Evolutionary conservation across 2,113 vertebrate genomes (phyloP).

Genomic region (Glaucomys volans): DNA sequence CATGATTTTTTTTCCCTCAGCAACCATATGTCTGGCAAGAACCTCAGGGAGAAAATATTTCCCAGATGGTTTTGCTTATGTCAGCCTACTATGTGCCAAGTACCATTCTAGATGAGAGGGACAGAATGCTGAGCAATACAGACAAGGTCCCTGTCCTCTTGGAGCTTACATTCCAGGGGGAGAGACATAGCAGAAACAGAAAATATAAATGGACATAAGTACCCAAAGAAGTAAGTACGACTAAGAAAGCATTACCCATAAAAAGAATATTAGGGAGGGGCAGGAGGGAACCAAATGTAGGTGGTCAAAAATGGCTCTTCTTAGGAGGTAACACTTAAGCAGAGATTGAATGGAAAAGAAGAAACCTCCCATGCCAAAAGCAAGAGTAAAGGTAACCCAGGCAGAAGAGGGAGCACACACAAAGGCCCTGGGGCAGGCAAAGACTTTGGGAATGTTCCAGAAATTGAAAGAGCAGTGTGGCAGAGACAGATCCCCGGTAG

Average conservation of each 20-base stretch:
- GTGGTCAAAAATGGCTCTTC: background rate
- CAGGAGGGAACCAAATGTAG: background rate
- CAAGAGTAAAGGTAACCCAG: slow-evolving; percentile 14
- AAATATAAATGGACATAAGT: slow-evolving; percentile 38
- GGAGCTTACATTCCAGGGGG: slow-evolving; percentile 48
- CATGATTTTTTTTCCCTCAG: slow-evolving; percentile 68
- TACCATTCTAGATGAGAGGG: slow-evolving; percentile 15
- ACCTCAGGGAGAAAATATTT: slow-evolving; percentile 66
- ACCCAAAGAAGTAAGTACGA: background rate
- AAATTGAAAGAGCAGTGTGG: slow-evolving; percentile 20
- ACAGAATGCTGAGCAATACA: background rate
- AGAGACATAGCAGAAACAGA: slow-evolving; percentile 25
- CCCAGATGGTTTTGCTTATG: slow-evolving; percentile 75
- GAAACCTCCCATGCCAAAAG: background rate
- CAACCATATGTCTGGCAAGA: slow-evolving; percentile 78
- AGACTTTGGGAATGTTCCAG: slow-evolving; percentile 30
- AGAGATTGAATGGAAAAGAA: slow-evolving; percentile 6
- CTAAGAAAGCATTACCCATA: background rate
- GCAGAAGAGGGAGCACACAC: slow-evolving; percentile 9
- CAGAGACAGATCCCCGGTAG: background rate
- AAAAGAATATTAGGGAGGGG: slow-evolving; percentile 7
- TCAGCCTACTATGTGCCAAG: slow-evolving; percentile 77
- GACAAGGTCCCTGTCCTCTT: slow-evolving; percentile 62
- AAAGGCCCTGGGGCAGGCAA: slow-evolving; percentile 70
- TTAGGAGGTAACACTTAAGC: background rate